phyloP scores from a whole-genome alignment of 2,113 vertebrate genomes.

The Procapra przewalskii region DNA sequence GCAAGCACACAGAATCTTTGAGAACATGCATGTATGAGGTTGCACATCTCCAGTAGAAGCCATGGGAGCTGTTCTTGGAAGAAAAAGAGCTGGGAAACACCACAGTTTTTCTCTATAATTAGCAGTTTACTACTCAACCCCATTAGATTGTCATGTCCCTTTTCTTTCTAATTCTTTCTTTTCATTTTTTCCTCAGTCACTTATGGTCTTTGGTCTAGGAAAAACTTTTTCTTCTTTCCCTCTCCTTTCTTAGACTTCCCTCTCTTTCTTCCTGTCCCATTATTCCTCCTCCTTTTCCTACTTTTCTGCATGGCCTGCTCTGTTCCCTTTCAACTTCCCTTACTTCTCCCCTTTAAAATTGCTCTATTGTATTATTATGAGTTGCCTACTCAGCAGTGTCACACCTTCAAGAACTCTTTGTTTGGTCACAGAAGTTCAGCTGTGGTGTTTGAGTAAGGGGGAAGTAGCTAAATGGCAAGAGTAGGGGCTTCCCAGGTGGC shows the following conservation, averaged over 20 bases:
- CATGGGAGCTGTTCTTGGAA: background rate
- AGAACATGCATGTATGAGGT: background rate
- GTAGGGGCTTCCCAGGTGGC: background rate
- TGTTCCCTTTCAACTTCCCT: background rate
- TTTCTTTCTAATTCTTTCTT: background rate
- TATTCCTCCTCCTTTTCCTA: background rate
- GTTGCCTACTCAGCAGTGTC: background rate
- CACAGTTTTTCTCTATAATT: background rate
- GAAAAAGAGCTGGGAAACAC: background rate
- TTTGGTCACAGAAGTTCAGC: background rate
- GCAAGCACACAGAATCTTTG: background rate
- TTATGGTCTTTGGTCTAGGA: background rate
- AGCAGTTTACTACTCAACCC: background rate
- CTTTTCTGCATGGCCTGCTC: background rate
- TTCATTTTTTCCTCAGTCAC: background rate
- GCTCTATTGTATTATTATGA: background rate
- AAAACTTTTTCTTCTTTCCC: background rate
- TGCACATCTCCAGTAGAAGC: background rate
- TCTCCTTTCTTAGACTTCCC: background rate
- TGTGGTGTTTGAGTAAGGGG: background rate
- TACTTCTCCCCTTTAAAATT: background rate
- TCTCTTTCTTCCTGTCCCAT: background rate
- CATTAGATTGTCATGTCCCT: background rate
- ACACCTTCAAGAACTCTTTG: background rate
- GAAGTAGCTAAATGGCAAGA: background rate